Base-by-base conservation (phyloP, 2,113 vertebrate genomes). In the Craseonycteris thonglongyai region DNA sequence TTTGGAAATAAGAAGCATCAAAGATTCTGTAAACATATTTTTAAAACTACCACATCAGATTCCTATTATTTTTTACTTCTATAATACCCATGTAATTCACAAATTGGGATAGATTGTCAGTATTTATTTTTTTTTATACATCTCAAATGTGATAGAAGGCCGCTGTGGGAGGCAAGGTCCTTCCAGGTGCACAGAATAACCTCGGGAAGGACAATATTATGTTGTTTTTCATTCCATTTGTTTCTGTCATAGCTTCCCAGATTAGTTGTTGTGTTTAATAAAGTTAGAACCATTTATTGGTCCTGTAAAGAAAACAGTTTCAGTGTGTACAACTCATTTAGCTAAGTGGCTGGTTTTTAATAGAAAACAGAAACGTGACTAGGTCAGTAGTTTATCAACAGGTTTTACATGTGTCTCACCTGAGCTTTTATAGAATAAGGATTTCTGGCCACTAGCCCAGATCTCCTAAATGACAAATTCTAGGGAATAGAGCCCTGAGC, bases 401-500 rank as follows among this genome's bases (percentile, higher is more conserved):
- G 69, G 19, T 83, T 97, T 95, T 89, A 45, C 61, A 40, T 89
- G 63, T 87, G 65, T 90, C 40, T 91, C 38, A 90, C 75, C 93
- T 92, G 42, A 95, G 82, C 40, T 84, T 79, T 87, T 71, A 35
- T n/a, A 88, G 76, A 95, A 84, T 69, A 61, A 78, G 51, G 35
- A 87, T 83, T 71, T 61, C 80, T 96, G 92, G 92, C 35, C 54
- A 51, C 13, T 28, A 71, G 69, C 83, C 94, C 86, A 91, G 69
- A 66, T 71, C 51, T 56, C 56, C 69, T 78, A 83, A 94, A 66
- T 94, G 47, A 76, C 35, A 59, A 87, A 42, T 90, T 84, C 40
- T 12, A 33, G 45, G 38, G 71, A 86, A 11, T 51, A 72, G 59
- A 42, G 26, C 35, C 33, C 30, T 51, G 69, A n/a, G 72, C 91